Base-by-base conservation (phyloP, 2,113 vertebrate genomes). In the Eulemur macaco region DNA sequence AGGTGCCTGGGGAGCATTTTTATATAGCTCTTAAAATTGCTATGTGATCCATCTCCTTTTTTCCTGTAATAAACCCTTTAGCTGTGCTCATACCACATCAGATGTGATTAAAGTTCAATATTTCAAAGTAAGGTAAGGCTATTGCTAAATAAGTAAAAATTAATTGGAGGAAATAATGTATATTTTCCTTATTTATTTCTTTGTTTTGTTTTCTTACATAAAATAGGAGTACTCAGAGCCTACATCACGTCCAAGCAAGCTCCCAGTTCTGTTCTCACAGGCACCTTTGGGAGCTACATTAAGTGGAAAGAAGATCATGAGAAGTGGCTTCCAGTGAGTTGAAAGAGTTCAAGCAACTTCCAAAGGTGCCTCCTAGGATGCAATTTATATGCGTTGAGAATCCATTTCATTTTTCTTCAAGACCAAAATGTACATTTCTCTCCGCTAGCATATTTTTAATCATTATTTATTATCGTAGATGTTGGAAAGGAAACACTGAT, bases 401-500 rank as follows among this genome's bases (percentile, higher is more conserved):
- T 82, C 39, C 3, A 69, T 31, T 21, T 93, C 31, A 69, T 89
- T 87, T 90, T 92, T 86, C 50, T 86, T 78, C n/a, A 97, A 96
- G 42, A 73, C 21, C 39, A 84, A 88, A 93, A 82, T 58, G 17
- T 50, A 23, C 2, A 6, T 42, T 90, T 29, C 6, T 63, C 42
- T 64, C 7, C n/a, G 13, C 37, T 73, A 34, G 37, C 13, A 84
- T 76, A 85, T 73, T 92, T 80, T 80, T 73, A 74, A 83, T 68
- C 12, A 15, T 82, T 84, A 58, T 83, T 96, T 96, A 89, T 97
- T 56, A 71, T 92, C 87, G 87, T 60, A 92, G n/a, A 73, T 78
- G 50, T 80, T 94, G 56, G 31, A 37, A 88, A 92, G 13, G 39
- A 96, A 97, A 73, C 25, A 42, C 7, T 60, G 89, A 74, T 60